Conservation (phyloP, 64 coral and sea anemone genomes). For the Actinia tenebrosa region DNA sequence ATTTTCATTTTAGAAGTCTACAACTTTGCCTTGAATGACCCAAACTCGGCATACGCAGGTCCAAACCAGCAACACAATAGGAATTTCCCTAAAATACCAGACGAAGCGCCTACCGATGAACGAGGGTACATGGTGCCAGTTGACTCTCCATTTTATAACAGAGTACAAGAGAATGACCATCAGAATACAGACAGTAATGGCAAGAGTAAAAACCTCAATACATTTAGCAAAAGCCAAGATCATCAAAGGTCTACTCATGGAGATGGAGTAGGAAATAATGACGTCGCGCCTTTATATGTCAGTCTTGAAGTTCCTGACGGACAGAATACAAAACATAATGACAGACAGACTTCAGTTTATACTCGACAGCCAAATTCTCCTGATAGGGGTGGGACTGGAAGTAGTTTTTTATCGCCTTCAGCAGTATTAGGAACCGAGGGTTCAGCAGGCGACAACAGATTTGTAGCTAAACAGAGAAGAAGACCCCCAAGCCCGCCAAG, state of each 20-base stretch:
- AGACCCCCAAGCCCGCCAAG: not conserved
- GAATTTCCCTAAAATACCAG: not conserved
- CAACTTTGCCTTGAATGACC: not conserved
- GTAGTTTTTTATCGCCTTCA: not conserved
- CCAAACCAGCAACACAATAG: not conserved
- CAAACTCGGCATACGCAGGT: not conserved
- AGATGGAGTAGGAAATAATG: not conserved
- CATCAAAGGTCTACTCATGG: not conserved
- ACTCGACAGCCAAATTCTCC: not conserved
- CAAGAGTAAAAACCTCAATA: not conserved
- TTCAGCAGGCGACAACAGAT: not conserved
- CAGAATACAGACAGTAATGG: not conserved
- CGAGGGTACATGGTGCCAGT: conserved; percentile 6
- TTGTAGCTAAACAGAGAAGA: not conserved
- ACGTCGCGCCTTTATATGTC: not conserved
- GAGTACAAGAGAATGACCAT: not conserved
- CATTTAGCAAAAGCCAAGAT: not conserved
- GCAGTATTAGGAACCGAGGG: not conserved
- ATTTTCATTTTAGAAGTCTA: not conserved
- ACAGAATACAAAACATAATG: not conserved
- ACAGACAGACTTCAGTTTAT: not conserved
- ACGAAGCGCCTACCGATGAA: not conserved
- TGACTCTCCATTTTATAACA: not conserved
- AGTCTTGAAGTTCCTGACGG: not conserved
- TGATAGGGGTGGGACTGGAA: not conserved